A percentile compares a stretch with the other conserved stretches of the same genome.
Evolutionary conservation across 2,888 invertebrate species (phyloP).

Genomic region (Cyaniris semiargus): DNA sequence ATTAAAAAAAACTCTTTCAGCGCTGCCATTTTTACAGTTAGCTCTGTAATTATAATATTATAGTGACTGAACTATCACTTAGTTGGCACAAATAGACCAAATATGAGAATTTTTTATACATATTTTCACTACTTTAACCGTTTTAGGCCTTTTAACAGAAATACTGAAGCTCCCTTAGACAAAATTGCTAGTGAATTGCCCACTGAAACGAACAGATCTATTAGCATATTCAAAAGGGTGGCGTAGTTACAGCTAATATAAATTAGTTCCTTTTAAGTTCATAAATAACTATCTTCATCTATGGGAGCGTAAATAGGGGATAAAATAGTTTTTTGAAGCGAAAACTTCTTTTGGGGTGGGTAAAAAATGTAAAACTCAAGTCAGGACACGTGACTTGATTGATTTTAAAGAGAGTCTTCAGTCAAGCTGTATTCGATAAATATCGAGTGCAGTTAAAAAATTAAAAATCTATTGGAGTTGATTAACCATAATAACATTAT

Average conservation of each 20-base stretch:
- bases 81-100: too few relatives aligned
- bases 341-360: too few relatives aligned
- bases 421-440: background rate
- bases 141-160: background rate
- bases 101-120: background rate
- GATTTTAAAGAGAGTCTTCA: background rate
- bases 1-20: too few relatives aligned
- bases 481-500: too few relatives aligned
- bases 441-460: too few relatives aligned
- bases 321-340: background rate
- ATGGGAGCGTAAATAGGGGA: background rate
- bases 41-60: too few relatives aligned
- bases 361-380: too few relatives aligned
- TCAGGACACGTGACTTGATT: too few relatives aligned
- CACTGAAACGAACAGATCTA: constrained; percentile 15
- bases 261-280: constrained; percentile 20
- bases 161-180: background rate
- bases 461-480: too few relatives aligned
- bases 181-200: constrained; percentile 27
- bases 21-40: too few relatives aligned
- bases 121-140: background rate
- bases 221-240: constrained; percentile 18
- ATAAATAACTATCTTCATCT: constrained; percentile 1
- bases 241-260: background rate
- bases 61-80: background rate